Evolutionary conservation across 92 coral and sea anemone genomes (phyloP).

Genomic region (Parazoanthus darwini): DNA sequence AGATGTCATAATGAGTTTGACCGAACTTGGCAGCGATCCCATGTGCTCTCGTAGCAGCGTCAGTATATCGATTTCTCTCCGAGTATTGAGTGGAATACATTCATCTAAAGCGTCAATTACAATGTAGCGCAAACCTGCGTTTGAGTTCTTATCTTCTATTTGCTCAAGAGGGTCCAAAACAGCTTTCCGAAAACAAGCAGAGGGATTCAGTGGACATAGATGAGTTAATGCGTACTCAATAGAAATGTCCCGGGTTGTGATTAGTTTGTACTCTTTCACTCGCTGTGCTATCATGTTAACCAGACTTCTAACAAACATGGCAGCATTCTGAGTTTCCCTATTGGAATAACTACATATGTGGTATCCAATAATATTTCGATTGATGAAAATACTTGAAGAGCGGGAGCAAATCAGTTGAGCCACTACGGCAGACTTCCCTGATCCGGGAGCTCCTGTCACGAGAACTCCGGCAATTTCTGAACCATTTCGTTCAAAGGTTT

Average conservation of each 20-base stretch:
- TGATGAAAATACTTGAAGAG: conserved; percentile 47
- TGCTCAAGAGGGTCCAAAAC: conserved; percentile 44
- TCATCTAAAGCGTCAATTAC: conserved; percentile 54
- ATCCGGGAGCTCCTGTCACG: conserved; percentile 52
- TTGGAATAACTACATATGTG: conserved; percentile 52
- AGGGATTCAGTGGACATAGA: conserved; percentile 30
- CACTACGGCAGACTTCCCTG: conserved; percentile 54
- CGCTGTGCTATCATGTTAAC: conserved; percentile 42
- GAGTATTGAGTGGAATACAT: conserved; percentile 35
- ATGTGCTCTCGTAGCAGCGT: conserved; percentile 25
- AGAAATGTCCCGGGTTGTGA: not conserved
- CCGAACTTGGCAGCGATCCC: conserved; percentile 34
- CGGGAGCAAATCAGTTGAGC: conserved; percentile 51
- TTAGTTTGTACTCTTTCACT: conserved; percentile 28
- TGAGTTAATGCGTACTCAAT: conserved; percentile 7
- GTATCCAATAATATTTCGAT: conserved; percentile 50
- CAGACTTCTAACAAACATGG: conserved; percentile 47
- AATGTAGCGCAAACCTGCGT: conserved; percentile 17
- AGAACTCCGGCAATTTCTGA: conserved; percentile 38
- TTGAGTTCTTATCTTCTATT: not conserved
- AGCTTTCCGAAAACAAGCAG: conserved; percentile 38
- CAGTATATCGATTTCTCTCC: conserved; percentile 22
- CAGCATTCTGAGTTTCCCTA: conserved; percentile 48
- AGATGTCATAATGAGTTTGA: conserved; percentile 46
- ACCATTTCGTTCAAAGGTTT: conserved; percentile 25